Percentiles rank a stretch among this genome's conserved stretches.
Evolutionary conservation across 2,888 invertebrate species (phyloP).

Genomic region (Glaucopsyche alexis): DNA sequence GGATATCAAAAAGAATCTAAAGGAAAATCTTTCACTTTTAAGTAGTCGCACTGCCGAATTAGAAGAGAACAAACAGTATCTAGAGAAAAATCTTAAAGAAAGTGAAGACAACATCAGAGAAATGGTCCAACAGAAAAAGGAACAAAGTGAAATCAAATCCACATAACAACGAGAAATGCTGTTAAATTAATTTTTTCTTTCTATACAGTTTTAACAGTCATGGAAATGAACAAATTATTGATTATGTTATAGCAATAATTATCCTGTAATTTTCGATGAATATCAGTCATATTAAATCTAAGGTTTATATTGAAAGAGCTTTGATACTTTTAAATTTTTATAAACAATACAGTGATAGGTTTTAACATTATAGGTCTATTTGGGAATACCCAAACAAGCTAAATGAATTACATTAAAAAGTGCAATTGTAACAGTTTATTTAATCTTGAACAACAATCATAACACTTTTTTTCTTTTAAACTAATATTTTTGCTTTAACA

Average conservation of each 20-base stretch:
- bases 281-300: not conserved
- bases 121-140: slow-evolving; percentile 86
- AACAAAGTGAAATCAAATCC: slow-evolving; percentile 56
- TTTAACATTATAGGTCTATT: not conserved
- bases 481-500: not conserved
- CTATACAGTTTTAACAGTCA: not conserved
- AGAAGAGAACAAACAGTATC: slow-evolving; percentile 87
- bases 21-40: slow-evolving; percentile 77
- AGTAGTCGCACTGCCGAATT: slow-evolving; percentile 85
- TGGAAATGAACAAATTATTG: not conserved
- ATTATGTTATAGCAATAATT: not conserved
- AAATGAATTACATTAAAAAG: not conserved
- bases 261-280: not conserved
- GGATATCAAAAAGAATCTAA: slow-evolving; percentile 82
- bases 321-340: slow-evolving; percentile 11
- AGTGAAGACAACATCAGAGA: slow-evolving; percentile 92
- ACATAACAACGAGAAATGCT: slow-evolving; percentile 39
- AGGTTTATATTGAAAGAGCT: slow-evolving; percentile 1
- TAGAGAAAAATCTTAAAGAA: slow-evolving; percentile 90
- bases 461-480: not conserved
- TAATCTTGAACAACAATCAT: not conserved
- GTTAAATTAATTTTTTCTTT: not conserved
- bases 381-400: too few relatives aligned
- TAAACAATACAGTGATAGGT: not conserved
- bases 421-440: not conserved